Evolutionary conservation across 2,797 vertebrate species (phyloP).

Genomic region (Macropus fuliginosus): DNA sequence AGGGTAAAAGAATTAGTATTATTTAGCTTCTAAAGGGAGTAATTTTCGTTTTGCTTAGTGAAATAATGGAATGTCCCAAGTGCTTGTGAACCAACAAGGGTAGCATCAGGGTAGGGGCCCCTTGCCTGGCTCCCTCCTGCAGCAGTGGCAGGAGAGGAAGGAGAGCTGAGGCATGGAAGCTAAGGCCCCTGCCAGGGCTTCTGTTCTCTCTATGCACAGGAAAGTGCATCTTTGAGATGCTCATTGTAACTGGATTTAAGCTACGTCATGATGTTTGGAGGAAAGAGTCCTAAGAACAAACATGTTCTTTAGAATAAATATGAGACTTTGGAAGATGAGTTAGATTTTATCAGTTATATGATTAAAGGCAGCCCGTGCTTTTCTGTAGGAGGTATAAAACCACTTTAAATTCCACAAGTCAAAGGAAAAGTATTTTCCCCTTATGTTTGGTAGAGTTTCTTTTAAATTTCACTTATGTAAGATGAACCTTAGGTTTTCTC

Average conservation of each 20-base stretch:
- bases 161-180: constrained; percentile 15
- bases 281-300: constrained; percentile 16
- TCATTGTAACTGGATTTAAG: constrained; percentile 35
- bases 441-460: background rate
- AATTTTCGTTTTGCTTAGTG: background rate
- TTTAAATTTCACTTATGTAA: background rate
- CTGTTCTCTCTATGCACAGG: background rate
- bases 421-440: background rate
- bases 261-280: background rate
- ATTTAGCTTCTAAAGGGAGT: background rate
- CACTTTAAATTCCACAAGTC: constrained; percentile 9
- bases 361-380: constrained; percentile 1
- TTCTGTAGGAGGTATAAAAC: constrained; percentile 29
- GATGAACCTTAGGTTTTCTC: background rate
- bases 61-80: constrained; percentile 16
- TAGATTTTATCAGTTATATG: constrained; percentile 20
- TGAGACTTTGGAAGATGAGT: constrained; percentile 36
- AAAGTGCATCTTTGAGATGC: constrained; percentile 12
- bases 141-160: background rate
- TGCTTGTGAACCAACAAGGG: background rate
- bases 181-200: background rate
- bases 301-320: background rate
- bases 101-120: background rate
- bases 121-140: background rate
- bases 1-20: constrained; percentile 4